Evolutionary conservation across 2,113 vertebrate species (phyloP), one percentile per base, ranked within the genome.

Genomic region (Aythya baeri): DNA sequence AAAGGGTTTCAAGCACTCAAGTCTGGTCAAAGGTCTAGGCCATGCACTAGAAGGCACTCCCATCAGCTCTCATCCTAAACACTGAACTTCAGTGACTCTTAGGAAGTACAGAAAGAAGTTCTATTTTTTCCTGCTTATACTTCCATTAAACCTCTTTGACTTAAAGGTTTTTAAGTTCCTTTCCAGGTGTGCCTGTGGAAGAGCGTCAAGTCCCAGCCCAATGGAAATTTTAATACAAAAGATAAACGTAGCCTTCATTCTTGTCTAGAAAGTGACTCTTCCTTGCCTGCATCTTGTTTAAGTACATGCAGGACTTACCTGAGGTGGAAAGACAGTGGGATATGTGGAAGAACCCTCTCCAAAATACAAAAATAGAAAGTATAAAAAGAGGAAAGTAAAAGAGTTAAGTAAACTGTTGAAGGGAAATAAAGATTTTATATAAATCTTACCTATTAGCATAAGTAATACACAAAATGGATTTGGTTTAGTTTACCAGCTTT

Each of bases 391-490:
- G 50, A 85, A 93, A 86, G 49, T 31, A 70, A 58, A 61, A 41
- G 12, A 73, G 62, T 83, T 83, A 95, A 11, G 15, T 88, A 79
- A 92, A 87, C 13, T 78, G 36, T 84, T 92, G 80, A 59, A 29
- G 27, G 55, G 11, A 57, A 97, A 88, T 61, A 62, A 89, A 86
- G 31, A 88, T 67, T 86, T 84, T 87, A 71, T 78, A 36, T 25
- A 34, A 78, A 87, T 71, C 49, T 89, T 72, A 88, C 93, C 86
- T 59, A 63, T 75, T 93, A 94, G 59, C 77, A 86, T 73, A 57
- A 96, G 86, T 94, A 94, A 96, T 96, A 93, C 57, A 81, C 41
- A 96, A 97, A 95, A 96, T 91, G 91, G 95, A 96, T 97, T 96
- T 96, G 49, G 59, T 96, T 96, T 94, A 84, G 58, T 84, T 96